Conservation (phyloP, 2,888 invertebrate genomes). For the Autographa gamma region DNA sequence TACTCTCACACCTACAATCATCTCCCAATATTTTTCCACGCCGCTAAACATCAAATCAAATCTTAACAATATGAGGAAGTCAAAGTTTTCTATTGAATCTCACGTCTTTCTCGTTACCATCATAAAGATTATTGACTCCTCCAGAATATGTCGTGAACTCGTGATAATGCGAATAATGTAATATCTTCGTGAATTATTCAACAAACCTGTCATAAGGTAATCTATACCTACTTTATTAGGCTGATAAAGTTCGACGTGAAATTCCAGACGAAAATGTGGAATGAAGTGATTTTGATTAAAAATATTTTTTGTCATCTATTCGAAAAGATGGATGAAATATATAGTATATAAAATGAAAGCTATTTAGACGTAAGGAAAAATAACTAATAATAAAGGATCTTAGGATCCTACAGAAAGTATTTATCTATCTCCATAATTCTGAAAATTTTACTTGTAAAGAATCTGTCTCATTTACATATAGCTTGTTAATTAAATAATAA, state of each 20-base stretch:
- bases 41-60: not conserved
- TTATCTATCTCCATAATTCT: too few species aligned
- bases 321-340: too few species aligned
- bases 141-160: slow-evolving; percentile 43
- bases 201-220: slow-evolving; percentile 29
- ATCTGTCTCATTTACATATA: too few species aligned
- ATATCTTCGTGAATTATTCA: slow-evolving; percentile 60
- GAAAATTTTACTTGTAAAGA: too few species aligned
- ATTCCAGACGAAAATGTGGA: not conserved
- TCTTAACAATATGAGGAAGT: slow-evolving; percentile 1
- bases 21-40: not conserved
- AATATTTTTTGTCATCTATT: too few species aligned
- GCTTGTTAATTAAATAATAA: too few species aligned
- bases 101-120: slow-evolving; percentile 30
- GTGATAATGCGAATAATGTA: slow-evolving; percentile 36
- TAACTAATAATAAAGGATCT: too few species aligned
- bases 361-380: too few species aligned
- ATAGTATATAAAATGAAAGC: too few species aligned
- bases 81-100: slow-evolving; percentile 29
- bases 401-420: too few species aligned
- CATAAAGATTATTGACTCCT: slow-evolving; percentile 47
- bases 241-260: slow-evolving; percentile 13
- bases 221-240: slow-evolving; percentile 24
- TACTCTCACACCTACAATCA: not conserved
- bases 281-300: not conserved